Evolutionary conservation across 2,113 vertebrate genomes (phyloP).

Genomic region (Bombycilla garrulus): DNA sequence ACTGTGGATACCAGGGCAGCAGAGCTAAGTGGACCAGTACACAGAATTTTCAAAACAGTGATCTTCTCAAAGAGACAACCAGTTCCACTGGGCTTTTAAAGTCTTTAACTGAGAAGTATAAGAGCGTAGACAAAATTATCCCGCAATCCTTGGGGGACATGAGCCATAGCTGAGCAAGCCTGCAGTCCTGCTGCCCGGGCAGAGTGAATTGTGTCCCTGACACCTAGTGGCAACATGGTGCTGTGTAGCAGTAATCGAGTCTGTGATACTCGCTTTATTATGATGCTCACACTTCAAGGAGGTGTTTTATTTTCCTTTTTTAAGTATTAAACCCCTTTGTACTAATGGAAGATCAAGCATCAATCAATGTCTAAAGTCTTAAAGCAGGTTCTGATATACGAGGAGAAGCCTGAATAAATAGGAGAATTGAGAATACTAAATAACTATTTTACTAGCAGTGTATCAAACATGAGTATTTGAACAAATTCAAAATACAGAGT

Average conservation of each 20-base stretch:
- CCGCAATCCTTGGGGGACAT: accelerated
- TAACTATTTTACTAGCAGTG: background rate
- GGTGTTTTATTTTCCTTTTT: background rate
- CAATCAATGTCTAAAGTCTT: background rate
- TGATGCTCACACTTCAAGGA: background rate
- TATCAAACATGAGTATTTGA: background rate
- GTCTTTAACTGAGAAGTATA: background rate
- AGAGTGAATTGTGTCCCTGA: background rate
- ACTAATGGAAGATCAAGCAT: background rate
- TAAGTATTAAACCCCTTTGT: background rate
- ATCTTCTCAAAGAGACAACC: background rate
- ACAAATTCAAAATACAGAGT: background rate
- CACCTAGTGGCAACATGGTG: conserved; percentile 35
- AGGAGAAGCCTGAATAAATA: background rate
- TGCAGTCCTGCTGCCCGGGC: background rate
- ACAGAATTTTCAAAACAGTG: background rate
- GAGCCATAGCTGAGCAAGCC: too few relatives aligned
- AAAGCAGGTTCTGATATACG: background rate
- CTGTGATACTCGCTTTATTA: accelerated
- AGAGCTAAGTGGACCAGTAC: background rate
- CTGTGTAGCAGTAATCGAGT: background rate
- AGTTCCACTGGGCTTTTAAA: background rate
- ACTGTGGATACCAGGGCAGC: background rate
- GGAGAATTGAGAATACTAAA: background rate
- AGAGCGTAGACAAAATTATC: background rate